These are phyloP conservation scores for Zaprionus africanus DNA, from an alignment of 1,140 invertebrate genomes.

Conservation along the genomic window DNA sequence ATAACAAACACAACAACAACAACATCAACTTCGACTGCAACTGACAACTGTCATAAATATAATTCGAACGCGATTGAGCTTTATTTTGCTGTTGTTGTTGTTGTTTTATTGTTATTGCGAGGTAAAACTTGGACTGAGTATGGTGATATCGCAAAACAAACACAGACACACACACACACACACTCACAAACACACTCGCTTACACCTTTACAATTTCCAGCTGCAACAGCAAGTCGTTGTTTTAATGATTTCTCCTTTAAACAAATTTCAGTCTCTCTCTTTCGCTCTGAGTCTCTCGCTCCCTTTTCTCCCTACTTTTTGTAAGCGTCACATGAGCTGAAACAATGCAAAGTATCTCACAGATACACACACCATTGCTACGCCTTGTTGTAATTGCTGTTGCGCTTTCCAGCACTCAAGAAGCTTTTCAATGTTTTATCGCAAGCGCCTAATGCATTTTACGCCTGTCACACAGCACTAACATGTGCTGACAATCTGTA, in stretches of 20 bases:
- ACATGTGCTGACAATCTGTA: slow-evolving; percentile 21
- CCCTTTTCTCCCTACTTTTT: slow-evolving; percentile 39
- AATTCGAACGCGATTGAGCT: slow-evolving; percentile 78
- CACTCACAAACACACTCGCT: slow-evolving; percentile 8
- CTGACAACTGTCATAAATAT: slow-evolving; percentile 79
- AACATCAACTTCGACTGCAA: slow-evolving; percentile 5
- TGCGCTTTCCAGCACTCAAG: slow-evolving; percentile 30
- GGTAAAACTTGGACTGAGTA: slow-evolving; percentile 1
- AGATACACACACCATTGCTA: slow-evolving; percentile 18
- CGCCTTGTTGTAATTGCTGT: slow-evolving; percentile 5
- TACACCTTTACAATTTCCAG: slow-evolving; percentile 7
- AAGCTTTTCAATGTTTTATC: slow-evolving; percentile 41
- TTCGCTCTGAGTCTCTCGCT: slow-evolving; percentile 8
- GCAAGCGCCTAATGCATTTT: slow-evolving; percentile 32
- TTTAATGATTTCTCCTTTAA: slow-evolving; percentile 80
- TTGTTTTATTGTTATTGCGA: slow-evolving; percentile 33
- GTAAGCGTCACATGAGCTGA: slow-evolving; percentile 67
- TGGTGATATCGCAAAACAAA: slow-evolving; percentile 62
- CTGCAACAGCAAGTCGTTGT: not conserved
- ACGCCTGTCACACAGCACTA: slow-evolving; percentile 23
- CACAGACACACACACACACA: slow-evolving; percentile 15
- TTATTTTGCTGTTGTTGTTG: slow-evolving; percentile 41
- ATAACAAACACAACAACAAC: slow-evolving; percentile 4
- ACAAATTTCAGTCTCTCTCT: slow-evolving; percentile 61
- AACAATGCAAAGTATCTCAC: slow-evolving; percentile 52